Base-by-base conservation (phyloP, 2,888 invertebrate species). In the Patella caerulea region DNA sequence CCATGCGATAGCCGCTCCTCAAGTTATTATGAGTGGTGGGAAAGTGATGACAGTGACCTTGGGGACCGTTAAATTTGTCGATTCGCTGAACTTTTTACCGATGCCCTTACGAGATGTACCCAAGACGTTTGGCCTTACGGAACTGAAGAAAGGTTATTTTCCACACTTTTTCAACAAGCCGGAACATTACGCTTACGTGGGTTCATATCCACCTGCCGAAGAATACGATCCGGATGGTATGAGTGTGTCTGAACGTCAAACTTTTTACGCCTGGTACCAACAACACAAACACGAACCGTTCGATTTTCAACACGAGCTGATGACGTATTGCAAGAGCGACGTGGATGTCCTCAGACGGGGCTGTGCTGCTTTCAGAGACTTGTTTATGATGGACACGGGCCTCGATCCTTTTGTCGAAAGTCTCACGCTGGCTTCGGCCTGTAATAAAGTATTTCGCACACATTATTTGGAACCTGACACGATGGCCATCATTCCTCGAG, bases 141-240 rank as follows among this genome's bases (percentile, higher is more conserved):
- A 59, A 59, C 17, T 59, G 59, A 59, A 59, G 59, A 59, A 59
- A 19, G 59, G 59, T 59, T 59, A 59, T 59, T 59, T 59, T 59
- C 59, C 59, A 19, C 59, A 59, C 19, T 59, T 59, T 59, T 59
- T 59, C 59, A 59, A 59, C 19, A 59, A 12, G 14, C 59, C 59
- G 0, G 59, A 59, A 59, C 17, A 59, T 19, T 7, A 7, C 17
- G 7, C 7, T 0, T 59, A 15, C 17, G n/a, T 59, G 7, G 59
- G 59, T n/a, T 4, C 34, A 34, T 2, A 34, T 24, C 34, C 34
- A 34, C 34, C 34, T 34, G 34, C 34, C 34, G 34, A 34, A 34
- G 34, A 34, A 4, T 34, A 34, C 34, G 34, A 34, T 34, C 34
- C 34, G 34, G 4, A 34, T 34, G 34, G 34, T 0, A 34, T 34